A percentile compares a stretch with the other conserved stretches of the same genome.
These are phyloP conservation scores for Sminthurinus signatus DNA, from an alignment of 1,140 invertebrate species.

Conservation along the genomic window DNA sequence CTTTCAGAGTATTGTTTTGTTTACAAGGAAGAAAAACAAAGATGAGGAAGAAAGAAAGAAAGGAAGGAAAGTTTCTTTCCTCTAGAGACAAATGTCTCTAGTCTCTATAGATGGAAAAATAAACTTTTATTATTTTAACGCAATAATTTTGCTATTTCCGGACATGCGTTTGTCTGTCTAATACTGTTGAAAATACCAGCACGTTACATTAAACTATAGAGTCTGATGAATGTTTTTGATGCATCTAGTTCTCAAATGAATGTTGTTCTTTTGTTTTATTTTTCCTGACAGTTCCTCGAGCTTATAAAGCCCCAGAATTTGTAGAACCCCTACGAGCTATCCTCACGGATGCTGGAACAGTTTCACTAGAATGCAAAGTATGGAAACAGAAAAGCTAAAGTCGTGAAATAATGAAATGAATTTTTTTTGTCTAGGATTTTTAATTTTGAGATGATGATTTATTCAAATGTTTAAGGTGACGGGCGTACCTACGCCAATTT, in stretches of 20 bases:
- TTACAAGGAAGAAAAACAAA: too few relatives aligned
- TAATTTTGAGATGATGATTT: background rate
- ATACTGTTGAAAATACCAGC: background rate
- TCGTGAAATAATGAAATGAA: background rate
- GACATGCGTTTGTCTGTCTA: too few relatives aligned
- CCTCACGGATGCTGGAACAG: conserved; percentile 76
- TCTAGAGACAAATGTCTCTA: too few relatives aligned
- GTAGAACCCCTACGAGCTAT: conserved; percentile 71
- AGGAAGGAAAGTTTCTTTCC: too few relatives aligned
- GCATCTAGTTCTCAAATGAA: too few relatives aligned
- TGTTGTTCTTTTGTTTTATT: too few relatives aligned
- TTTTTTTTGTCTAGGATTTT: too few relatives aligned
- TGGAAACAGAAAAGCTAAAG: background rate
- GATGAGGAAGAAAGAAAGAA: too few relatives aligned
- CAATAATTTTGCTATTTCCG: too few relatives aligned
- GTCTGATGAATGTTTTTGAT: too few relatives aligned
- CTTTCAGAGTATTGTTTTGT: too few relatives aligned
- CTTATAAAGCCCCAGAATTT: conserved; percentile 78
- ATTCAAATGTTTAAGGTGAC: conserved; percentile 50
- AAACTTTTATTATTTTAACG: background rate
- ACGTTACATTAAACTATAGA: too few relatives aligned
- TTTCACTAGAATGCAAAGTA: conserved; percentile 78
- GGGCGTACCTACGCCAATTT: conserved; percentile 71
- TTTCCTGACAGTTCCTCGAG: conserved; percentile 64
- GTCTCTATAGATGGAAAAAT: background rate